Conservation (phyloP, 64 coral and sea anemone species). For the Pocillopora damicornis region DNA sequence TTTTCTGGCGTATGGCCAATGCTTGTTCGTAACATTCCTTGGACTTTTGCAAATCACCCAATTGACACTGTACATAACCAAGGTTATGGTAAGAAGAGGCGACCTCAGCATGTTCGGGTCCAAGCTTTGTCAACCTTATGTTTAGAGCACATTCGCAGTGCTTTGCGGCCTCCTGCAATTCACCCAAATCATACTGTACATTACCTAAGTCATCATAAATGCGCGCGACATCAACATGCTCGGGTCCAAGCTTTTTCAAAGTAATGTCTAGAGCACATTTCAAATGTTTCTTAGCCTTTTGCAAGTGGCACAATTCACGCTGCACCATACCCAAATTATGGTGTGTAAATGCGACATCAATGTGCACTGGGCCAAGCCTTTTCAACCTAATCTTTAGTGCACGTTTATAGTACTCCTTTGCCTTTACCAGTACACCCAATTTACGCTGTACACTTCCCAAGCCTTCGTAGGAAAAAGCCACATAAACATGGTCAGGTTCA, state of each 20-base stretch:
- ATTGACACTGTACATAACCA: neutral
- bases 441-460: neutral
- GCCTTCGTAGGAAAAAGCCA: neutral
- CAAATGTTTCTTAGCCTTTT: neutral
- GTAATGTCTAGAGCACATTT: neutral
- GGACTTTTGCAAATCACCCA: neutral
- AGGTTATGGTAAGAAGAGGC: neutral
- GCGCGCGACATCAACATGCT: neutral
- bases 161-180: neutral
- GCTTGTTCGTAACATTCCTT: neutral
- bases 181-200: neutral
- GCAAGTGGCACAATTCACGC: neutral
- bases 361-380: neutral
- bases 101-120: neutral
- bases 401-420: conserved; percentile 4
- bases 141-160: neutral
- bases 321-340: neutral
- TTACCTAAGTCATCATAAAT: too few species aligned
- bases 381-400: neutral
- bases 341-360: neutral
- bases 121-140: neutral
- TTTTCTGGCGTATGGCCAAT: neutral
- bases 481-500: neutral
- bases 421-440: neutral
- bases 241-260: conserved; percentile 12